These are phyloP conservation scores for Ptilodon capucinus DNA, from an alignment of 2,888 invertebrate genomes.

Conservation along the genomic window DNA sequence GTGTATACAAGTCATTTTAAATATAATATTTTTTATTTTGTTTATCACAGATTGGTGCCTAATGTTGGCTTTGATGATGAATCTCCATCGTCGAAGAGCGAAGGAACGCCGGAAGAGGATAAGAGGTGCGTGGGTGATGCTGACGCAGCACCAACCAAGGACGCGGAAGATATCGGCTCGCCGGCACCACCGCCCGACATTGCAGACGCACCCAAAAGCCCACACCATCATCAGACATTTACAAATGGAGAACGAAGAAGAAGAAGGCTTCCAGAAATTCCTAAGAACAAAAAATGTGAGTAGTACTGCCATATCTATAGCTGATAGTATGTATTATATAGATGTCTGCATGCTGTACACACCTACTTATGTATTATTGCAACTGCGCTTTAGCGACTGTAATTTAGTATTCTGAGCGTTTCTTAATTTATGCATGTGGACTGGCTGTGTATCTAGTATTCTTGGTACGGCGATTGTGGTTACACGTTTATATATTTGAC, in stretches of 20 bases:
- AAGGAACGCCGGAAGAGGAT: slow-evolving; percentile 85
- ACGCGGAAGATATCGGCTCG: slow-evolving; percentile 43
- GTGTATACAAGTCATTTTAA: no score
- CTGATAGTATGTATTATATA: slow-evolving; percentile 17
- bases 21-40: background rate
- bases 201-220: slow-evolving; percentile 58
- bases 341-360: slow-evolving; percentile 18
- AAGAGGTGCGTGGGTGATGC: slow-evolving; percentile 82
- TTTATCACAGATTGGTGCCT: slow-evolving; percentile 88
- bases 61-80: slow-evolving; percentile 92
- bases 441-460: no score
- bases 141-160: slow-evolving; percentile 48
- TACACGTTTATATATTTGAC: no score
- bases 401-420: background rate
- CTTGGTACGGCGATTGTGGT: background rate
- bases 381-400: slow-evolving; percentile 40
- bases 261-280: slow-evolving; percentile 94
- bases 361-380: slow-evolving; percentile 19
- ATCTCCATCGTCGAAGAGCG: slow-evolving; percentile 90
- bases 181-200: slow-evolving; percentile 56
- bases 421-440: background rate
- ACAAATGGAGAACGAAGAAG: slow-evolving; percentile 85
- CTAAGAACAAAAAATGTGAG: slow-evolving; percentile 94
- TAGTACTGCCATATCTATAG: no score
- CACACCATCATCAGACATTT: slow-evolving; percentile 66